Evolutionary conservation across 2,888 invertebrate genomes (phyloP).

Genomic region (Branchipolynoe longqiensis): DNA sequence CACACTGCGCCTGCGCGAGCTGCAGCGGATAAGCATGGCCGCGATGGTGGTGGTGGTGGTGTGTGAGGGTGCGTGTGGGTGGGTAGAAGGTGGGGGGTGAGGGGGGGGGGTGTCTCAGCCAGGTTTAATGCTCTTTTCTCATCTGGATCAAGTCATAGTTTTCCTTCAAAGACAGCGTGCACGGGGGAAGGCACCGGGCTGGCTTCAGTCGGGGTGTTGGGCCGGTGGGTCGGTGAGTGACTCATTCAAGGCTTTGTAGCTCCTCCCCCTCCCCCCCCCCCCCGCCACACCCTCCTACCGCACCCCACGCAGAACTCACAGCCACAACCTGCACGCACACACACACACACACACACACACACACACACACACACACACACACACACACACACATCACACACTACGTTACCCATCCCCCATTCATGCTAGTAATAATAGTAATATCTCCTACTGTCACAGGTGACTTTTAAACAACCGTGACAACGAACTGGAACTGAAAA

Average conservation of each 20-base stretch:
- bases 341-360: no score
- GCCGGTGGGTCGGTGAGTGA: slow-evolving; percentile 1
- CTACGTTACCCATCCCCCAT: no score
- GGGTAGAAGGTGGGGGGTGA: no score
- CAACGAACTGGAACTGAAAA: no score
- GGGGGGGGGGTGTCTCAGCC: no score
- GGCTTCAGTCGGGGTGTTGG: slow-evolving; percentile 33
- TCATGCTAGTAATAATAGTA: no score
- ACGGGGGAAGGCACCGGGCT: slow-evolving; percentile 10
- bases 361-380: no score
- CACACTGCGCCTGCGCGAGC: neutral
- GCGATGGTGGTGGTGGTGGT: no score
- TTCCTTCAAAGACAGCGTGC: slow-evolving; percentile 16
- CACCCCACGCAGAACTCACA: no score
- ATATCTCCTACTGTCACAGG: no score
- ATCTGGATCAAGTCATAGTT: neutral
- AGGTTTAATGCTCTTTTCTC: slow-evolving; percentile 52
- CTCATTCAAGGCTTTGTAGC: slow-evolving; percentile 41
- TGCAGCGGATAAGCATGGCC: neutral
- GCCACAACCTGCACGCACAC: no score
- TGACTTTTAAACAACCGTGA: no score
- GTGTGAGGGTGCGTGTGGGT: neutral
- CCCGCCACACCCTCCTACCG: neutral
- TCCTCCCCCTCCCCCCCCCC: slow-evolving; percentile 13
- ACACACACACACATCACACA: neutral